phyloP scores from a whole-genome alignment of 2,888 invertebrate species.

The Eristalis tenax region DNA sequence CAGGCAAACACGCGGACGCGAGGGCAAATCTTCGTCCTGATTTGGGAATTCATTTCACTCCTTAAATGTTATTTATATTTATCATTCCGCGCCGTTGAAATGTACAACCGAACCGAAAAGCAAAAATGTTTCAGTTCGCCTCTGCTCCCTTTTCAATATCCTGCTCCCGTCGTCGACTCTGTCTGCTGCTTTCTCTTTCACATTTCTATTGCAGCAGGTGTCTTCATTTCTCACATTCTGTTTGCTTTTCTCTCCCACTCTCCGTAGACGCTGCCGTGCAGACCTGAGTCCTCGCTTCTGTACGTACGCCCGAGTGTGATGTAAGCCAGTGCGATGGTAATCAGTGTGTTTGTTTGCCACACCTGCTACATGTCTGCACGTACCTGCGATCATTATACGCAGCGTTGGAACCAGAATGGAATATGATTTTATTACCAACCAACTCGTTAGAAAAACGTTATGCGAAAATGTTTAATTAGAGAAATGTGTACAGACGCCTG shows the following conservation, averaged over 20 bases:
- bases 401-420: slow-evolving; percentile 2
- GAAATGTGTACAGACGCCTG: slow-evolving; percentile 34
- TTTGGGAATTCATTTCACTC: slow-evolving; percentile 53
- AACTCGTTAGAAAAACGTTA: slow-evolving; percentile 59
- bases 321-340: slow-evolving; percentile 30
- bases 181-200: background rate
- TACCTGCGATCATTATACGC: slow-evolving; percentile 41
- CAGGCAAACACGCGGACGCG: slow-evolving; percentile 25
- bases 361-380: slow-evolving; percentile 20
- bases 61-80: slow-evolving; percentile 61
- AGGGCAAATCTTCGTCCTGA: slow-evolving; percentile 50
- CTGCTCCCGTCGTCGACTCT: slow-evolving; percentile 5
- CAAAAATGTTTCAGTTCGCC: background rate
- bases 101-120: slow-evolving; percentile 38
- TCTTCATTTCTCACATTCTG: slow-evolving; percentile 47
- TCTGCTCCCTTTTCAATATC: background rate
- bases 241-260: slow-evolving; percentile 1
- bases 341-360: slow-evolving; percentile 48
- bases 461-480: slow-evolving; percentile 66
- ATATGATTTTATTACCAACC: slow-evolving; percentile 23
- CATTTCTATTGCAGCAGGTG: slow-evolving; percentile 11
- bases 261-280: slow-evolving; percentile 29
- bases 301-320: slow-evolving; percentile 3
- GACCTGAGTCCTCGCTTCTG: slow-evolving; percentile 1
- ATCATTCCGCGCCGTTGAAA: slow-evolving; percentile 53